A percentile compares a stretch with the other conserved stretches of the same genome.
Evolutionary conservation across 1,140 invertebrate genomes (phyloP).

Genomic region (Lineus longissimus): DNA sequence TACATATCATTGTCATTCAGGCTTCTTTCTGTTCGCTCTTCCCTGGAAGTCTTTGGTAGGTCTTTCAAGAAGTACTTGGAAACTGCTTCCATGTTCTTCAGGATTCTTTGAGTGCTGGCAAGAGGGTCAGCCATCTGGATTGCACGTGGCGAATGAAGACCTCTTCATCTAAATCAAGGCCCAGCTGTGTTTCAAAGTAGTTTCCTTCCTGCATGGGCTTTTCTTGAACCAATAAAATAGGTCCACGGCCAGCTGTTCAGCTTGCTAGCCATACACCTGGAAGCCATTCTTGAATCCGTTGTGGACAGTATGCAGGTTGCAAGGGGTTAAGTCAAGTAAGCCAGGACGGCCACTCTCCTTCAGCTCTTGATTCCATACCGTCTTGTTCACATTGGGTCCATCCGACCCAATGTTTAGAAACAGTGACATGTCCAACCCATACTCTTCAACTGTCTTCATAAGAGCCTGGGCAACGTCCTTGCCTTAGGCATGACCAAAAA

Average conservation of each 20-base stretch:
- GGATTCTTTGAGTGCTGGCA: constrained; percentile 22
- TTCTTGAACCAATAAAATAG: constrained; percentile 31
- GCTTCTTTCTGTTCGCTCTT: constrained; percentile 3
- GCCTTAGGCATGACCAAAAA: constrained; percentile 18
- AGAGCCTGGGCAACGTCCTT: constrained; percentile 11
- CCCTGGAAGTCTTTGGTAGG: constrained; percentile 13
- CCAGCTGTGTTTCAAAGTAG: constrained; percentile 24
- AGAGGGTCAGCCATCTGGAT: constrained; percentile 29
- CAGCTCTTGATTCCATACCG: constrained; percentile 23
- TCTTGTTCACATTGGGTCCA: constrained; percentile 42
- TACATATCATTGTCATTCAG: constrained; percentile 18
- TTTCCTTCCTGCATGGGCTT: constrained; percentile 27
- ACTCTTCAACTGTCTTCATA: constrained; percentile 10
- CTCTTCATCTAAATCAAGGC: constrained; percentile 17
- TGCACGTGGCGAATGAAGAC: constrained; percentile 32
- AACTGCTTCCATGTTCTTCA: constrained; percentile 26
- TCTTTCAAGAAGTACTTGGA: constrained; percentile 20
- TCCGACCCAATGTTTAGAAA: constrained; percentile 29
- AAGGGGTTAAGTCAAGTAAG: constrained; percentile 22
- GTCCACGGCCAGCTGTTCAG: constrained; percentile 22
- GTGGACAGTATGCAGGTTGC: constrained; percentile 31
- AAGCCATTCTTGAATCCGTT: constrained; percentile 32
- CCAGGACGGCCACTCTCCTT: constrained; percentile 12
- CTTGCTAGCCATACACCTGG: constrained; percentile 23
- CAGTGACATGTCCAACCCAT: constrained; percentile 9